Evolutionary conservation across 1,140 invertebrate species (phyloP).

Genomic region (Drosophila nigrodunni): DNA sequence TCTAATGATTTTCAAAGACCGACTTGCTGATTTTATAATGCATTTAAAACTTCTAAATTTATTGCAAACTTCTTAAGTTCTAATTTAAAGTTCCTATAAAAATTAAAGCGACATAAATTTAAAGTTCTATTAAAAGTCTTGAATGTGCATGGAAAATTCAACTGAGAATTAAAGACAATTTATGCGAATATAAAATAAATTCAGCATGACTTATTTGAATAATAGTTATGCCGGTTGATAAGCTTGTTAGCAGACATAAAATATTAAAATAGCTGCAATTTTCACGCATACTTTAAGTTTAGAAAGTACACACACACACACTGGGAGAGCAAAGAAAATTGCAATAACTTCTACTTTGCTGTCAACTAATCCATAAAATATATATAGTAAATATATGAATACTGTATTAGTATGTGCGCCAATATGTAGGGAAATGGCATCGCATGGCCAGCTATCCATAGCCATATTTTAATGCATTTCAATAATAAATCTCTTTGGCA

Average conservation of each 20-base stretch:
- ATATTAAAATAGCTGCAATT: conserved; percentile 36
- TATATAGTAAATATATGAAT: background rate
- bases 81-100: no score
- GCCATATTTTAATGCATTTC: conserved; percentile 80
- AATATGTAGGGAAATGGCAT: conserved; percentile 51
- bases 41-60: no score
- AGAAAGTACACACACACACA: conserved; percentile 30
- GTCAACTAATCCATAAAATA: conserved; percentile 23
- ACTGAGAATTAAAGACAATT: background rate
- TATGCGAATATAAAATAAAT: conserved; percentile 14
- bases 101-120: no score
- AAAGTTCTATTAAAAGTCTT: background rate
- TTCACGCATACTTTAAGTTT: conserved; percentile 31
- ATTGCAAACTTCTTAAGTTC: no score
- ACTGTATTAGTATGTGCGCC: conserved; percentile 38
- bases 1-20: no score
- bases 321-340: background rate
- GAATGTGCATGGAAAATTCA: background rate
- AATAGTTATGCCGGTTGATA: background rate
- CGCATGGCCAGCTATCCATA: conserved; percentile 31
- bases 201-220: conserved; percentile 1
- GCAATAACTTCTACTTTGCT: conserved; percentile 5
- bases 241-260: conserved; percentile 7
- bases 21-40: no score
- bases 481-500: conserved; percentile 77